phyloP scores from a whole-genome alignment of 2,888 invertebrate species.

The Spilosoma lubricipeda region DNA sequence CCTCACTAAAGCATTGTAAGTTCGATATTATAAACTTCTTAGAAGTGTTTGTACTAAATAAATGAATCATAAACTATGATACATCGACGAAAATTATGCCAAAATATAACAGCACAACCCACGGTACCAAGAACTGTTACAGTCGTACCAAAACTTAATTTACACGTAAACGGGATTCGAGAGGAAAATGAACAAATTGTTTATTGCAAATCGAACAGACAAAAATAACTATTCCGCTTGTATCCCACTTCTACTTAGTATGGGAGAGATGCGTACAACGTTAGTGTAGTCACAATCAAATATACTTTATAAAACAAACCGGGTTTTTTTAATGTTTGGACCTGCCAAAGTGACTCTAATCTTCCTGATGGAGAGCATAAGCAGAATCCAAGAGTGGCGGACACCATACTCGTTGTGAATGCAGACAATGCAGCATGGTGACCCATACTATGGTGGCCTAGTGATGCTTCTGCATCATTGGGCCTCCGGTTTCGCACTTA shows the following conservation, averaged over 20 bases:
- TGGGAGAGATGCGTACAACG: not conserved
- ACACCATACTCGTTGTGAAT: too few relatives aligned
- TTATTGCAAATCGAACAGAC: slow-evolving; percentile 1
- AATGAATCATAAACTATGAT: slow-evolving; percentile 42
- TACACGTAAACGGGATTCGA: slow-evolving; percentile 1
- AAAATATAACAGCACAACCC: slow-evolving; percentile 44
- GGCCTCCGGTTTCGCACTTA: too few relatives aligned
- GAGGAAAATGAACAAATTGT: slow-evolving; percentile 9
- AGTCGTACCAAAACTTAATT: slow-evolving; percentile 6
- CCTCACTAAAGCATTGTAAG: not conserved
- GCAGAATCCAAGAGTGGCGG: too few relatives aligned
- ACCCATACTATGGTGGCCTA: too few relatives aligned
- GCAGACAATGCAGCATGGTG: too few relatives aligned
- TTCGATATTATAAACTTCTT: slow-evolving; percentile 8
- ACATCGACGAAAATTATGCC: slow-evolving; percentile 40
- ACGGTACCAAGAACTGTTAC: slow-evolving; percentile 38
- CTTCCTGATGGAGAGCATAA: too few relatives aligned
- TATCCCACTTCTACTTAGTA: slow-evolving; percentile 15
- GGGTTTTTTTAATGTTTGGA: not conserved
- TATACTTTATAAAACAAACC: not conserved
- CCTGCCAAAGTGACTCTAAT: too few relatives aligned
- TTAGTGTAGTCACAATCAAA: not conserved
- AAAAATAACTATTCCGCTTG: not conserved
- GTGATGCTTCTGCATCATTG: too few relatives aligned
- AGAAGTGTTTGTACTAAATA: slow-evolving; percentile 22